These are phyloP conservation scores for Oryzaephilus surinamensis DNA, from an alignment of 1,140 invertebrate species.

Conservation along the genomic window DNA sequence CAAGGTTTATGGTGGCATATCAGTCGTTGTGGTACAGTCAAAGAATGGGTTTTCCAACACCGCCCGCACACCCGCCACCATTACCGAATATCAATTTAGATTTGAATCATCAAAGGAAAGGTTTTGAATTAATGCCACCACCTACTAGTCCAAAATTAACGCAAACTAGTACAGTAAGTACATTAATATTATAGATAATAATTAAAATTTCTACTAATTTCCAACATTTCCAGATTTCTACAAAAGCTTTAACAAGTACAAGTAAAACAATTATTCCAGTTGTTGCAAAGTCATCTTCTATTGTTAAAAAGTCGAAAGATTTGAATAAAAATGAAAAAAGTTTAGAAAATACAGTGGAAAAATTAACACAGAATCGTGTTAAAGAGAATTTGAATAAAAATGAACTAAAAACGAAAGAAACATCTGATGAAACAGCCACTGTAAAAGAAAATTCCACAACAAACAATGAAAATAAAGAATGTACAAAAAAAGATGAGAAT, in stretches of 20 bases:
- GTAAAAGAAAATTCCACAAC: constrained; percentile 7
- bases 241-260: neutral
- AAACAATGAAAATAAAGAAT: constrained; percentile 5
- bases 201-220: neutral
- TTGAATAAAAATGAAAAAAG: constrained; percentile 31
- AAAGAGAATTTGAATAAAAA: constrained; percentile 10
- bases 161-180: neutral
- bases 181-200: neutral
- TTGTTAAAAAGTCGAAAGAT: constrained; percentile 15
- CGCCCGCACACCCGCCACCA: no score
- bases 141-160: constrained; percentile 2
- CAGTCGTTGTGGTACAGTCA: constrained; percentile 25
- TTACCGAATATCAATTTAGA: constrained; percentile 16
- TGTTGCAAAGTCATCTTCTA: constrained; percentile 1
- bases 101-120: constrained; percentile 20
- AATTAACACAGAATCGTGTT: constrained; percentile 26
- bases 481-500: neutral
- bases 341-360: constrained; percentile 30
- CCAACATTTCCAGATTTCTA: neutral
- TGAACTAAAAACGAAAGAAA: constrained; percentile 6
- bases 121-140: constrained; percentile 17
- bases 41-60: constrained; percentile 23
- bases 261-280: neutral
- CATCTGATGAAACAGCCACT: constrained; percentile 1
- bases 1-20: constrained; percentile 31